Base-by-base conservation (phyloP, 2,113 vertebrate genomes). In the Pogonocichla stellata region DNA sequence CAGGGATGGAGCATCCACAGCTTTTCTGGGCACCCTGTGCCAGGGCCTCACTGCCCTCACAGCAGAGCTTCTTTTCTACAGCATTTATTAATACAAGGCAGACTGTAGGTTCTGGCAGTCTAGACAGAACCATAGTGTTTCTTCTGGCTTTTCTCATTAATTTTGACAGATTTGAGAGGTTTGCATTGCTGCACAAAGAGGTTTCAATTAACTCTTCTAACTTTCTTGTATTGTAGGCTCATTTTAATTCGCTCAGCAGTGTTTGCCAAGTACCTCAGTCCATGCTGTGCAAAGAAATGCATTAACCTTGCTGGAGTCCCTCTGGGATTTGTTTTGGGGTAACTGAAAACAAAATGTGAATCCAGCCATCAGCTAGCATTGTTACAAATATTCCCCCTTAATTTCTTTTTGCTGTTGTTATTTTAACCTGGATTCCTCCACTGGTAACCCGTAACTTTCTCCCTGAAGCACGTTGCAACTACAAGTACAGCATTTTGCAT, bases 141-240 rank as follows among this genome's bases (percentile, higher is more conserved):
- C 89, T 95, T 86, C 94, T 92, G 95, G 80, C 86, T 86, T 95
- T 96, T 79, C 75, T 97, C 92, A 94, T 91, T 95, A 79, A 61
- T 91, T 96, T 93, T 98, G 97, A 96, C 96, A 97, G 93, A 89
- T 95, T 67, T 95, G 87, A 94, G 87, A 51, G 43, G 78, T 90
- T 97, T 97, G 93, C 65, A 91, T 61, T 97, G 94, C 67, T 86
- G 56, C 72, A 82, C 64, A 87, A 60, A 93, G 67, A 78, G 51
- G 58, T 93, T 95, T 97, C 73, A 79, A 83, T 94, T 86, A 97
- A 94, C 86, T 70, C 77, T 74, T 89, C 50, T 69, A 70, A 51
- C 45, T 67, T 69, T 16, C 48, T 74, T 53, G 10, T 77, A 58
- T 77, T 9, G 5, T 16, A 88, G 73, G 85, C 82, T 94, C 29